phyloP scores from a whole-genome alignment of 2,797 vertebrate species.

The Sus cebifrons region DNA sequence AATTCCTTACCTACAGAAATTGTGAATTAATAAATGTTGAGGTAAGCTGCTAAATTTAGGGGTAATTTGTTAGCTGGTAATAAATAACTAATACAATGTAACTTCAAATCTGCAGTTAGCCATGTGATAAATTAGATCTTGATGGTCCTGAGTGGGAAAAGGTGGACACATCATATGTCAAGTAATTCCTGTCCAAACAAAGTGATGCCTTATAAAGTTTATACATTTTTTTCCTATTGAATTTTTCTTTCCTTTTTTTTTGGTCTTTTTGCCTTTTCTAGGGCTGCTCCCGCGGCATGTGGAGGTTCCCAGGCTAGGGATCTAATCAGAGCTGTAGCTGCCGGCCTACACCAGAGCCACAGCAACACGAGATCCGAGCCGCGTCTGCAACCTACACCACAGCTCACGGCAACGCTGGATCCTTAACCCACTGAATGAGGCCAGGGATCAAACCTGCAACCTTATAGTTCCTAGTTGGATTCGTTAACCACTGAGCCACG shows the following conservation, averaged over 20 bases:
- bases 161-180: background rate
- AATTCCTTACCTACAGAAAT: background rate
- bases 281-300: no score
- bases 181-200: conserved; percentile 14
- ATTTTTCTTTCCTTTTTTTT: background rate
- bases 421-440: no score
- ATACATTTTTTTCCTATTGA: background rate
- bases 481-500: no score
- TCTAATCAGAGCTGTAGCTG: no score
- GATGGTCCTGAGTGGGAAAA: background rate
- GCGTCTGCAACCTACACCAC: no score
- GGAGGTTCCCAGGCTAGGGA: no score
- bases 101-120: background rate
- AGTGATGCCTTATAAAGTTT: conserved; percentile 8
- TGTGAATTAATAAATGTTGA: conserved; percentile 1
- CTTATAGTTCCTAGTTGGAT: no score
- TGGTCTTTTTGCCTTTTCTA: no score
- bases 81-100: background rate
- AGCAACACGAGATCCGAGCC: no score
- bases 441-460: no score
- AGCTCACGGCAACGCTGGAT: no score
- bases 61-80: background rate
- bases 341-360: no score
- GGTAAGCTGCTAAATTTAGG: background rate
- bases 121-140: background rate